Conservation (phyloP, 2,797 vertebrate genomes). For the Buceros bicornis region DNA sequence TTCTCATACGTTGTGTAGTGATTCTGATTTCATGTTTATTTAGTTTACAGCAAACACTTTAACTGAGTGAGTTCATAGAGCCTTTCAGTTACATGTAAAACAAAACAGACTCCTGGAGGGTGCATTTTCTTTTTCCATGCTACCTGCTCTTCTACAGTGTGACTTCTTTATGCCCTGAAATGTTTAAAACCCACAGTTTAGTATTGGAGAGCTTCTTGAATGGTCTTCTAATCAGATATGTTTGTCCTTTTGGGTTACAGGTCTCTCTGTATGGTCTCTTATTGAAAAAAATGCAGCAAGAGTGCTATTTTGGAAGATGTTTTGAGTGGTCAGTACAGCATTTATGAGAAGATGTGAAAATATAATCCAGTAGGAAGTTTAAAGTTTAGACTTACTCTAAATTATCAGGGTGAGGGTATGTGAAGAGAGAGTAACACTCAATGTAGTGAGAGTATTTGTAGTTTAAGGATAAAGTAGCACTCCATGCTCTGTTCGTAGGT, state of each 20-base stretch:
- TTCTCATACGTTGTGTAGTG: background rate
- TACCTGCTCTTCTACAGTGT: background rate
- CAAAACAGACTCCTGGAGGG: rapidly evolving
- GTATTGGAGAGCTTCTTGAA: slow-evolving; percentile 34
- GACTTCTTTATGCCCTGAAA: background rate
- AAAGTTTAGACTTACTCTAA: background rate
- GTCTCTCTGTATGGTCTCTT: background rate
- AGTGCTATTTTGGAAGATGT: background rate
- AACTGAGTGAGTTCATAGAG: background rate
- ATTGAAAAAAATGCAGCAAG: background rate
- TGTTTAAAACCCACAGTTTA: slow-evolving; percentile 23
- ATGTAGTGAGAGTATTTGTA: background rate
- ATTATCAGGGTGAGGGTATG: rapidly evolving
- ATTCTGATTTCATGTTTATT: background rate
- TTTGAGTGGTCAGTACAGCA: background rate
- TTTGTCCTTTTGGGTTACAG: background rate
- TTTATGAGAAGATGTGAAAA: background rate
- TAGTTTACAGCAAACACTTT: background rate
- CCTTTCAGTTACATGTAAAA: background rate
- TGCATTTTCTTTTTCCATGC: background rate
- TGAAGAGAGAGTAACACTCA: background rate
- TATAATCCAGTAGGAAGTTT: background rate
- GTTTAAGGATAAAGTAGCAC: background rate
- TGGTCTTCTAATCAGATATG: slow-evolving; percentile 3
- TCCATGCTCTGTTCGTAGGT: background rate